phyloP scores from a whole-genome alignment of 30 jellyfish, hydroid and myxozoan genomes.

The Aurelia aurita region DNA sequence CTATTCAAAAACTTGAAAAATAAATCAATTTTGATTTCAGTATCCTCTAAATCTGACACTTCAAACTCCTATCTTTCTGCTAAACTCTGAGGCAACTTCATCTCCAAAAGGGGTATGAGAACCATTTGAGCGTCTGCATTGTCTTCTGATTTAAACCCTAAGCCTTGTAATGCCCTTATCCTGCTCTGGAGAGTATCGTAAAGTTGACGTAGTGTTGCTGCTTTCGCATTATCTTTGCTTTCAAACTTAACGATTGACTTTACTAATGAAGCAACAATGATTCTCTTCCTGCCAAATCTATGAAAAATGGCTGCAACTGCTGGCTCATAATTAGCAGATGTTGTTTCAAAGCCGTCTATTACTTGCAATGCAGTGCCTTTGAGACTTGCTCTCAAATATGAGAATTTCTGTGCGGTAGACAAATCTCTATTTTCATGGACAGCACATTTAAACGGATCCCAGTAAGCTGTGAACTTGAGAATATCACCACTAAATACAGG shows the following conservation, averaged over 20 bases:
- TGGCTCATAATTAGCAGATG: conserved; percentile 6
- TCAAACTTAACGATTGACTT: too few relatives aligned
- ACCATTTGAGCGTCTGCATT: neutral
- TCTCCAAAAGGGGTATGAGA: neutral
- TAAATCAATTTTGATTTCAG: neutral
- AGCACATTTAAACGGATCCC: neutral
- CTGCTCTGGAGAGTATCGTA: too few relatives aligned
- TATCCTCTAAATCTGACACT: neutral
- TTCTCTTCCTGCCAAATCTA: neutral
- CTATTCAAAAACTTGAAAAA: neutral
- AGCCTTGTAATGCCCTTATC: conserved; percentile 1
- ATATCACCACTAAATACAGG: neutral
- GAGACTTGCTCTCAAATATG: too few relatives aligned
- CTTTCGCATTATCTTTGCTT: neutral
- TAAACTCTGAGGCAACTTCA: conserved; percentile 1
- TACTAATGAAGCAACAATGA: conserved; percentile 2
- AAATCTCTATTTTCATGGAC: neutral
- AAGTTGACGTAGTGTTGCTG: conserved; percentile 7
- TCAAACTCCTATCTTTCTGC: conserved; percentile 1
- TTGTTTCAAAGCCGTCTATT: neutral
- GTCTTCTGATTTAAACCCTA: conserved; percentile 8
- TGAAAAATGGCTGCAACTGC: neutral
- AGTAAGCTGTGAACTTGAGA: neutral
- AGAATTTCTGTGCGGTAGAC: neutral
- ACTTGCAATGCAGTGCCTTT: neutral